Conservation (phyloP, 2,113 vertebrate genomes). For the Lycaon pictus region DNA sequence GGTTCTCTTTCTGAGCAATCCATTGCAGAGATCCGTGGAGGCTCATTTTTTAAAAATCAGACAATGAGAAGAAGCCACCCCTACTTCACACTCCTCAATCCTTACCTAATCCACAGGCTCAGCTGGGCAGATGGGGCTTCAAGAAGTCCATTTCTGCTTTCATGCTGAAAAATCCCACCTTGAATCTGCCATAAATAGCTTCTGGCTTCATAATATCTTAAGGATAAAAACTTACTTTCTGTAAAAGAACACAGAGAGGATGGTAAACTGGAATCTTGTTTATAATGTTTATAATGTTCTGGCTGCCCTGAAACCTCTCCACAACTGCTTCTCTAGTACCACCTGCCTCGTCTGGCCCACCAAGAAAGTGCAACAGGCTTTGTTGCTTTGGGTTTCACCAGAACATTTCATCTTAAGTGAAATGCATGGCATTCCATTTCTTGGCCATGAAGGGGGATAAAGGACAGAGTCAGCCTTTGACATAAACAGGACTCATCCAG, state of each 20-base stretch:
- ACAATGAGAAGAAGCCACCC: background rate
- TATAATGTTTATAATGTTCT: background rate
- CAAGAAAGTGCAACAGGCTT: background rate
- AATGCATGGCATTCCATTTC: conserved; percentile 57
- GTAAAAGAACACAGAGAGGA: background rate
- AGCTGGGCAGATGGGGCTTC: background rate
- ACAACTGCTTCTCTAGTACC: background rate
- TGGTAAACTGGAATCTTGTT: background rate
- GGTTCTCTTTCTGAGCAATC: background rate
- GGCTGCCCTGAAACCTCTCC: background rate
- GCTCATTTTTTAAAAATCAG: background rate
- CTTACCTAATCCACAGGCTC: background rate
- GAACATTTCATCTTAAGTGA: conserved; percentile 36
- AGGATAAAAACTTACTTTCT: background rate
- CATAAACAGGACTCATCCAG: conserved; percentile 65
- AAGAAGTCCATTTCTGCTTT: background rate
- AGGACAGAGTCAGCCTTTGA: conserved; percentile 77
- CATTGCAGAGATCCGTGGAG: background rate
- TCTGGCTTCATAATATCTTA: background rate
- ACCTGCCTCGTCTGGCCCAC: background rate
- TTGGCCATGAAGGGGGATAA: conserved; percentile 15
- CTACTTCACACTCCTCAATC: background rate
- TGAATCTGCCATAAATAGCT: background rate
- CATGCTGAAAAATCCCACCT: background rate
- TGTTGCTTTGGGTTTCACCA: conserved; percentile 5